Percentiles rank a stretch among this genome's conserved stretches.
These are phyloP conservation scores for Malurus elegans DNA, from an alignment of 2,113 vertebrate species.

Conservation along the genomic window DNA sequence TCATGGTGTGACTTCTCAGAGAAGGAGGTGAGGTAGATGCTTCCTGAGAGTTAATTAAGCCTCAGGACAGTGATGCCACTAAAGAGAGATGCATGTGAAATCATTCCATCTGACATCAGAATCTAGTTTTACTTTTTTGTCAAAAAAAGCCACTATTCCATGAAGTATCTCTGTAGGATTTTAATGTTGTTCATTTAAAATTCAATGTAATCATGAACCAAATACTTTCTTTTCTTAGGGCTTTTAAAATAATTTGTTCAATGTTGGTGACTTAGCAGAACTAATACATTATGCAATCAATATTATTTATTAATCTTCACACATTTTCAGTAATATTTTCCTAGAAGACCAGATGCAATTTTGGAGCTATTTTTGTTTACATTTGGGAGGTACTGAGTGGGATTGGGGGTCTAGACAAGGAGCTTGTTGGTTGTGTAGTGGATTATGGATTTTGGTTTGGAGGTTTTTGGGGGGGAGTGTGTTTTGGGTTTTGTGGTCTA, in stretches of 20 bases:
- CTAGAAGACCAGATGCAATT: background rate
- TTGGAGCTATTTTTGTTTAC: background rate
- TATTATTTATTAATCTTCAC: background rate
- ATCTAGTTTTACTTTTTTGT: background rate
- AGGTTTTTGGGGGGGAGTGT: accelerated
- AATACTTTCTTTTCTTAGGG: background rate
- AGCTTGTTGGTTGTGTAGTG: background rate
- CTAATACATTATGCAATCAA: background rate
- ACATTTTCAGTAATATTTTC: background rate
- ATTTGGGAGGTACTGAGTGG: background rate
- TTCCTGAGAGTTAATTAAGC: background rate
- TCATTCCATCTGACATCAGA: background rate
- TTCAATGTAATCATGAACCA: background rate
- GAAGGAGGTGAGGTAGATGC: background rate
- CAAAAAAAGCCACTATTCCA: background rate
- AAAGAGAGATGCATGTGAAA: background rate
- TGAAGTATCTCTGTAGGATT: background rate
- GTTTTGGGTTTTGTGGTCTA: background rate
- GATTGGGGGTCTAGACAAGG: background rate
- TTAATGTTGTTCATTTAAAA: background rate
- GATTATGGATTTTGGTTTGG: background rate
- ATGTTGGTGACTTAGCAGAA: background rate
- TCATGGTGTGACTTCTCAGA: background rate
- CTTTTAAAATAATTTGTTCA: background rate
- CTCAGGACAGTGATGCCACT: background rate